Percentiles rank a stretch among this genome's conserved stretches.
phyloP scores from a whole-genome alignment of 2,113 vertebrate species.

The Eretmochelys imbricata region DNA sequence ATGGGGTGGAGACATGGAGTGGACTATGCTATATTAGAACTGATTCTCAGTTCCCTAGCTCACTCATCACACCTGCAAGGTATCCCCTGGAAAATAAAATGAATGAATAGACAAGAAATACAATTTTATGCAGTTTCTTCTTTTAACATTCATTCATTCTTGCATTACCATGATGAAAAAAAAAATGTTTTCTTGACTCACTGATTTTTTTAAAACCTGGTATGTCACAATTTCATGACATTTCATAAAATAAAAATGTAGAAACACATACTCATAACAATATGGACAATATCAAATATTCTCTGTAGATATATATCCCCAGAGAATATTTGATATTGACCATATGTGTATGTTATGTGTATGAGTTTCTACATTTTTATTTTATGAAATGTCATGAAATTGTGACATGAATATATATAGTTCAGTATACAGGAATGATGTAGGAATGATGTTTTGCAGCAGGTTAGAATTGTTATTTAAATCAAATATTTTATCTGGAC shows the following conservation, averaged over 20 bases:
- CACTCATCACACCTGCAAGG: not conserved
- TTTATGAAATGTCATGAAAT: not conserved
- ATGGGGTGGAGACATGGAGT: not conserved
- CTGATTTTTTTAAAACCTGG: not conserved
- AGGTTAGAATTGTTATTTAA: not conserved
- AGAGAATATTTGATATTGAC: not conserved
- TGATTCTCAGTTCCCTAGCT: not conserved
- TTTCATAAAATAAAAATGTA: not conserved
- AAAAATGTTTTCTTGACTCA: not conserved
- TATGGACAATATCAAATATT: not conserved
- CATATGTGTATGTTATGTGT: no score
- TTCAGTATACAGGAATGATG: not conserved
- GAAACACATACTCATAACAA: not conserved
- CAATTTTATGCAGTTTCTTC: not conserved
- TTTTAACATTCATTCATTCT: not conserved
- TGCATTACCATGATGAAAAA: not conserved
- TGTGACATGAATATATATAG: not conserved
- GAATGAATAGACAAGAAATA: not conserved
- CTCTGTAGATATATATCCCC: not conserved
- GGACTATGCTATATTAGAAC: not conserved
- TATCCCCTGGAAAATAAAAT: not conserved
- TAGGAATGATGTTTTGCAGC: not conserved
- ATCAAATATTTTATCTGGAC: not conserved
- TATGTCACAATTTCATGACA: not conserved
- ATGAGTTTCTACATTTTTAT: no score